A percentile compares a stretch with the other conserved stretches of the same genome.
These are phyloP conservation scores for Phrynocephalus vlangalii DNA, from an alignment of 2,797 vertebrate species.

Conservation along the genomic window DNA sequence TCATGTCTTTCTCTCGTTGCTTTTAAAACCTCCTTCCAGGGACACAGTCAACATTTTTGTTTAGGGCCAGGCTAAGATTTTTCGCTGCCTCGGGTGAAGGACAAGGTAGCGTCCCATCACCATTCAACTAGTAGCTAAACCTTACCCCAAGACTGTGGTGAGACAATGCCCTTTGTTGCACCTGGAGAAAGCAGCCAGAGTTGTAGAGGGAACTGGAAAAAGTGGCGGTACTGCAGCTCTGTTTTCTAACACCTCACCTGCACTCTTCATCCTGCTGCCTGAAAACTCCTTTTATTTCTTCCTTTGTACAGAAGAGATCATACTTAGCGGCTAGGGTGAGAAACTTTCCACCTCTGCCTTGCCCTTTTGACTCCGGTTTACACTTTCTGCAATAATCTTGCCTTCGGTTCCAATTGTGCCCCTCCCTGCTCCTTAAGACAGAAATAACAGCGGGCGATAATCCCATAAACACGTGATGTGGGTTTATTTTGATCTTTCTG, in stretches of 20 bases:
- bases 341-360: neutral
- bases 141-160: neutral
- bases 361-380: conserved; percentile 19
- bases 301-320: conserved; percentile 23
- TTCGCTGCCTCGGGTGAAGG: neutral
- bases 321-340: neutral
- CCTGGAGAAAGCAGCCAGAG: neutral
- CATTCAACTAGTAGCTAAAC: neutral
- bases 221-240: neutral
- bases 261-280: neutral
- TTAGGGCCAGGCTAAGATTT: neutral
- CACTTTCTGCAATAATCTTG: conserved; percentile 16
- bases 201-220: neutral
- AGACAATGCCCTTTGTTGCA: neutral
- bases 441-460: conserved; percentile 7
- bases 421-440: neutral
- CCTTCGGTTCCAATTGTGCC: conserved; percentile 11
- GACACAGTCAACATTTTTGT: neutral
- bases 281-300: neutral
- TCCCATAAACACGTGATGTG: conserved; percentile 15
- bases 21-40: too few relatives aligned
- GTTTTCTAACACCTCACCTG: neutral
- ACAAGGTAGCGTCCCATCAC: neutral
- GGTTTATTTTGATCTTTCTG: conserved; percentile 9
- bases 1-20: too few relatives aligned